Base-by-base conservation (phyloP, 2,113 vertebrate genomes). In the Bagarius yarrelli region DNA sequence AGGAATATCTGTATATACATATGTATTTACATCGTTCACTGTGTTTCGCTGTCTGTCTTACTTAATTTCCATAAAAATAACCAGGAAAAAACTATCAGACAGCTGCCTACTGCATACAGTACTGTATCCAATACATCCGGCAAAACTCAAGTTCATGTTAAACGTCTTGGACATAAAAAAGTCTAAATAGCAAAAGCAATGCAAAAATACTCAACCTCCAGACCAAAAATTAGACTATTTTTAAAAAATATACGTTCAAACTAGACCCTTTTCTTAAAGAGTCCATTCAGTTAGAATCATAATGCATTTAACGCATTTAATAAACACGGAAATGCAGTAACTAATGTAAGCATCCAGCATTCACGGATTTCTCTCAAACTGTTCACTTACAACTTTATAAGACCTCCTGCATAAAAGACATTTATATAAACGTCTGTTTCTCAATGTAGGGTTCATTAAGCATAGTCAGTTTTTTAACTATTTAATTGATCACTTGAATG, bases 151-250 rank as follows among this genome's bases (percentile, higher is more conserved):
- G 19, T 59, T 69, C 12, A 57, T 52, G 50, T 64, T 60, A 52
- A 32, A 30, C 57, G 1, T 60, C 34, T 18, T 60, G 8, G n/a
- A 57, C 16, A 34, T 27, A 66, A 64, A 64, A 47, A 69, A 44
- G 66, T 77, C 11, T 88, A 57, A 72, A 86, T 81, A 83, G 74
- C 78, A 60, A 82, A 88, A 91, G 84, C 90, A 91, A 91, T 90
- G 90, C 89, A 91, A 86, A 86, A 84, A 87, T 87, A 82, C 86
- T 88, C 40, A 11, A 88, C 85, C 82, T 80, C 67, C 70, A 81
- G 83, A 88, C 84, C 78, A 74, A 83, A 90, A 85, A 72, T 52
- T 72, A 72, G 47, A 72, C 47, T 50, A 27, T 40, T 59, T 8
- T 16, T 70, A 21, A 27, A 64, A 27, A 47, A 5, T 40, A 69